Percentiles rank a stretch among this genome's conserved stretches.
phyloP scores from a whole-genome alignment of 2,113 vertebrate genomes.

The Aegithalos caudatus region DNA sequence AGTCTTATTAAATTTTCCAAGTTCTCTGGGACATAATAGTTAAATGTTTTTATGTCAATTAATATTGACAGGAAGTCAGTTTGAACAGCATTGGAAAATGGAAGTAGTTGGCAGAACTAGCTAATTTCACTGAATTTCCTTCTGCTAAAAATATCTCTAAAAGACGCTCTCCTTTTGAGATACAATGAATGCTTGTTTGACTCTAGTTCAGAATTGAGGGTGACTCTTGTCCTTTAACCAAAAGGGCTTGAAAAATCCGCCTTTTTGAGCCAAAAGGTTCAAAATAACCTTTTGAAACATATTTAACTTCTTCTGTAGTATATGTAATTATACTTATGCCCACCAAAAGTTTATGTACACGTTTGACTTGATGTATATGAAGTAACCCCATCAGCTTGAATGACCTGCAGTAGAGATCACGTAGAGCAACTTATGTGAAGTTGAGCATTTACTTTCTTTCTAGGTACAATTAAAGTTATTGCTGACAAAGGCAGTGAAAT shows the following conservation, averaged over 20 bases:
- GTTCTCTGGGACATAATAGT: neutral
- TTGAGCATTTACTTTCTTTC: neutral
- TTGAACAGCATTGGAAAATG: slow-evolving; percentile 54
- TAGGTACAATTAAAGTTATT: neutral
- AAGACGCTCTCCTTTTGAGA: slow-evolving; percentile 46
- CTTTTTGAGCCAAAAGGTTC: no score
- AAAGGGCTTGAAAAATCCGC: slow-evolving; percentile 35
- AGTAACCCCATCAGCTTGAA: neutral
- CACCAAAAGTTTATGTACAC: neutral
- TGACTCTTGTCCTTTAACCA: slow-evolving; percentile 40
- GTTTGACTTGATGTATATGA: neutral
- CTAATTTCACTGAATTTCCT: slow-evolving; percentile 54
- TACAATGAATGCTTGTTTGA: slow-evolving; percentile 49
- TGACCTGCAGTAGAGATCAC: neutral
- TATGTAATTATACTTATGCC: neutral
- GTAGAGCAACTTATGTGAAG: neutral
- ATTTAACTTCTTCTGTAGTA: neutral
- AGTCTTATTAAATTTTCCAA: neutral
- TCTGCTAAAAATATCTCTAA: slow-evolving; percentile 54
- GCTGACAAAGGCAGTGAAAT: neutral
- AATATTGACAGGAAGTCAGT: slow-evolving; percentile 53
- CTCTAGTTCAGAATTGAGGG: slow-evolving; percentile 2
- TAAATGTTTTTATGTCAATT: slow-evolving; percentile 44
- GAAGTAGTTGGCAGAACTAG: slow-evolving; percentile 50
- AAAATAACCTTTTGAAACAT: slow-evolving; percentile 43